These are phyloP conservation scores for Coptodon rendalli DNA, from an alignment of 2,113 vertebrate genomes.

Conservation along the genomic window DNA sequence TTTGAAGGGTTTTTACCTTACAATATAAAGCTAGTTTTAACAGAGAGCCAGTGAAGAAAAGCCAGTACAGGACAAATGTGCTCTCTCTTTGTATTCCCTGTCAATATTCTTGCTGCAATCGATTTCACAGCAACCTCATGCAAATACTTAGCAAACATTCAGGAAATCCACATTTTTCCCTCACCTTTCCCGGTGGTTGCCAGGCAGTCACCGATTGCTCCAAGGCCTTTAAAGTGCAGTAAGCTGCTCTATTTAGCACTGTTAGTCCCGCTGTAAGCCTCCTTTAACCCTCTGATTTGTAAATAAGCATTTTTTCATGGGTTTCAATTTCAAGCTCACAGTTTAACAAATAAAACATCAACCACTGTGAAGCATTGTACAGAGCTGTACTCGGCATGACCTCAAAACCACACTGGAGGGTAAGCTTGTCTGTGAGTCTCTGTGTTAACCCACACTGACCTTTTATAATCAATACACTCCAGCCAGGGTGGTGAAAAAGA, in stretches of 20 bases:
- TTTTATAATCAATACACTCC: background rate
- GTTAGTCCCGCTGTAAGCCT: background rate
- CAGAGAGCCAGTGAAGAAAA: background rate
- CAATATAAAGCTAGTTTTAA: background rate
- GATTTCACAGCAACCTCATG: background rate
- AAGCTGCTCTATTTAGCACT: background rate
- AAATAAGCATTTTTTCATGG: background rate
- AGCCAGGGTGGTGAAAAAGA: background rate
- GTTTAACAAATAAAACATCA: slow-evolving; percentile 15
- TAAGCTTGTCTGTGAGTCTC: background rate
- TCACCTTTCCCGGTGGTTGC: background rate
- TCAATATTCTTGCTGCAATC: background rate
- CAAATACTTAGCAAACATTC: background rate
- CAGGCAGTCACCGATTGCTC: background rate
- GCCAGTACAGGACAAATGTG: background rate
- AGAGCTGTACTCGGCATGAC: slow-evolving; percentile 30
- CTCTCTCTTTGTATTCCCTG: background rate
- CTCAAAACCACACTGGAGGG: slow-evolving; percentile 2
- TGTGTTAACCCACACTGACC: background rate
- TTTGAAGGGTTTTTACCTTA: background rate
- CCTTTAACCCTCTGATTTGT: background rate
- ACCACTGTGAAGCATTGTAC: background rate
- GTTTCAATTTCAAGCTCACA: background rate
- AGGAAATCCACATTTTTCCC: background rate
- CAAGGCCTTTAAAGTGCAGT: background rate